Conservation (phyloP, 2,888 invertebrate genomes). For the Neoascia interrupta region DNA sequence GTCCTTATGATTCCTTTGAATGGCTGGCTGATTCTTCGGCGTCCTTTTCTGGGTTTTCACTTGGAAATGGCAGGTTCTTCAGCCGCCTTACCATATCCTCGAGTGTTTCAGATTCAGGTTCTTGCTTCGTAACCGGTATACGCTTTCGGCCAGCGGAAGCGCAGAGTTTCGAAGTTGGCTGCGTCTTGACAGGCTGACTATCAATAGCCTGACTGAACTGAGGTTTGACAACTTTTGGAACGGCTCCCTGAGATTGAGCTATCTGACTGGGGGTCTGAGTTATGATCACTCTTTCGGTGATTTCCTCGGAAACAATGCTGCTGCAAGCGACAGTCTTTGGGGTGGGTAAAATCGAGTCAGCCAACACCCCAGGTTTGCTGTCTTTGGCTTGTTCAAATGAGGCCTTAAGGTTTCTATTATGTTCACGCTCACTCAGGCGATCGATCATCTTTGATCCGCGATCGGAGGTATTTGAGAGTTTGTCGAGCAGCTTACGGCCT, state of each 20-base stretch:
- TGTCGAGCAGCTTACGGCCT: constrained; percentile 85
- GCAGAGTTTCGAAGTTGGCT: constrained; percentile 73
- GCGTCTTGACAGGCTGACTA: constrained; percentile 65
- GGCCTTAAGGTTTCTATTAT: constrained; percentile 61
- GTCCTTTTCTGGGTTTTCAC: constrained; percentile 7
- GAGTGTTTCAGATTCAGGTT: constrained; percentile 62
- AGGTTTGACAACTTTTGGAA: constrained; percentile 57
- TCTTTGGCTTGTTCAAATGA: constrained; percentile 58
- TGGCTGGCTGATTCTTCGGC: constrained; percentile 9
- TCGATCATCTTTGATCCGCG: constrained; percentile 76
- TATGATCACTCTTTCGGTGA: constrained; percentile 73
- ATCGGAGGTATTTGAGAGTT: constrained; percentile 75
- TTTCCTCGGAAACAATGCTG: constrained; percentile 73
- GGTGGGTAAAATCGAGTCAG: constrained; percentile 67
- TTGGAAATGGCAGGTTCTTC: constrained; percentile 74
- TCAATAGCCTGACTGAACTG: constrained; percentile 32
- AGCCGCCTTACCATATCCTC: constrained; percentile 77
- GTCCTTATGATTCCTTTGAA: constrained; percentile 34
- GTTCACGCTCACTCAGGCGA: constrained; percentile 75
- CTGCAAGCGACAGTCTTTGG: constrained; percentile 73
- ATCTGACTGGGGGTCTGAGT: constrained; percentile 75
- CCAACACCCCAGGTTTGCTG: constrained; percentile 34
- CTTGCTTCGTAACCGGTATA: constrained; percentile 69
- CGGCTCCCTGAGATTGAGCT: constrained; percentile 70
- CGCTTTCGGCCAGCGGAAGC: constrained; percentile 71